Percentiles rank a stretch among this genome's conserved stretches.
phyloP scores from a whole-genome alignment of 2,797 vertebrate species.

The Catostomus latipinnis region DNA sequence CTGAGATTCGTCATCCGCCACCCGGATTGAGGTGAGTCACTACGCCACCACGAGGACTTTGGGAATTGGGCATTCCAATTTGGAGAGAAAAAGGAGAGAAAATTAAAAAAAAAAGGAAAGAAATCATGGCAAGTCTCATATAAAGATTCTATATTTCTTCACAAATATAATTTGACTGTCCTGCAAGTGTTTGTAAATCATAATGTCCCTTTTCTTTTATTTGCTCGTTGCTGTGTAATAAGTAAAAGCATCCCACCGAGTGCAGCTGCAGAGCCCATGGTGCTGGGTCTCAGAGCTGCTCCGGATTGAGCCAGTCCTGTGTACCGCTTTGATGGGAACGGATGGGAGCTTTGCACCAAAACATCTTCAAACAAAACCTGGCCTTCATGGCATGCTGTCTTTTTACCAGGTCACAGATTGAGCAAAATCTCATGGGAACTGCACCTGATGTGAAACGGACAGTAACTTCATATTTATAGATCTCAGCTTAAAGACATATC shows the following conservation, averaged over 20 bases:
- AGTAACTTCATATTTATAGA: slow-evolving; percentile 1
- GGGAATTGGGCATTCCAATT: too few relatives aligned
- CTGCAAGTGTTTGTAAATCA: not conserved
- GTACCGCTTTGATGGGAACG: slow-evolving; percentile 10
- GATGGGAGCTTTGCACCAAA: slow-evolving; percentile 17
- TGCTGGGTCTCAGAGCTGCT: not conserved
- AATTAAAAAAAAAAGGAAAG: too few relatives aligned
- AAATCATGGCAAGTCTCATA: not conserved
- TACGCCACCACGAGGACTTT: too few relatives aligned
- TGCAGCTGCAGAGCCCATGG: not conserved
- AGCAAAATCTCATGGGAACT: slow-evolving; percentile 37
- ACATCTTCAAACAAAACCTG: slow-evolving; percentile 29
- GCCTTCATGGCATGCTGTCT: not conserved
- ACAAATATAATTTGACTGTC: not conserved
- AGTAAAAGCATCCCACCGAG: too few relatives aligned
- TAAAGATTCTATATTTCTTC: not conserved
- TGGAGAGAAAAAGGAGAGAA: too few relatives aligned
- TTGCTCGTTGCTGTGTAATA: too few relatives aligned
- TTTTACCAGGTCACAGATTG: slow-evolving; percentile 13
- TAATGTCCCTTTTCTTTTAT: too few relatives aligned
- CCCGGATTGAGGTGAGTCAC: too few relatives aligned
- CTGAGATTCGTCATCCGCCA: too few relatives aligned
- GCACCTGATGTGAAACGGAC: slow-evolving; percentile 15
- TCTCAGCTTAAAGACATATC: not conserved
- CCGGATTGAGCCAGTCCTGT: not conserved